A percentile compares a stretch with the other conserved stretches of the same genome.
phyloP scores from a whole-genome alignment of 2,113 vertebrate species.

The Anseranas semipalmata region DNA sequence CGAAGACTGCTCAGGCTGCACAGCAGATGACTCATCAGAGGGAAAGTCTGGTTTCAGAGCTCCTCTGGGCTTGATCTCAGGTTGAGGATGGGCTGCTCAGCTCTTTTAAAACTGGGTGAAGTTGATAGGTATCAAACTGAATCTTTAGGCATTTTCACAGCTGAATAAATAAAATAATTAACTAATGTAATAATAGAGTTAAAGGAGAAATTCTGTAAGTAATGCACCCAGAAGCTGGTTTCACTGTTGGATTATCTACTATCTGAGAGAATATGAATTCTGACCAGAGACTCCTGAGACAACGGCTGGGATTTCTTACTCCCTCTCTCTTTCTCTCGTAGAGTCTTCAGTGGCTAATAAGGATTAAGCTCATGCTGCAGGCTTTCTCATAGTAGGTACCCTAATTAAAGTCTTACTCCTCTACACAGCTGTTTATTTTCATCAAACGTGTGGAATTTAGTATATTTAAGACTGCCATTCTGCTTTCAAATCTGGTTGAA shows the following conservation, averaged over 20 bases:
- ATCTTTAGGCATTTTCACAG: background rate
- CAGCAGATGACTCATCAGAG: background rate
- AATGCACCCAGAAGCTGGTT: background rate
- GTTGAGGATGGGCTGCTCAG: background rate
- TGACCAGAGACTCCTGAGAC: slow-evolving; percentile 13
- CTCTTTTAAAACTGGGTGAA: background rate
- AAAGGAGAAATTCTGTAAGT: background rate
- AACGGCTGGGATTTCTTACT: background rate
- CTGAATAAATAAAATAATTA: background rate
- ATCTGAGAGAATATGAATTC: background rate
- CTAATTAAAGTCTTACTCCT: slow-evolving; percentile 44
- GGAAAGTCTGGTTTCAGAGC: background rate
- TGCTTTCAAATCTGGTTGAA: background rate
- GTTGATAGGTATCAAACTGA: background rate
- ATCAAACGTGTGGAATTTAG: background rate
- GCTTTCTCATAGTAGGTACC: slow-evolving; percentile 13
- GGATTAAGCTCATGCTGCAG: slow-evolving; percentile 29
- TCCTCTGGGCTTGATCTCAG: background rate
- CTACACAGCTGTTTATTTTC: slow-evolving; percentile 38
- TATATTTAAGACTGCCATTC: background rate
- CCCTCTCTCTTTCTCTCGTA: background rate
- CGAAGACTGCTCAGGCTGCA: accelerated
- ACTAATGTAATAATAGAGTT: background rate
- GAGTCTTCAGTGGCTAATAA: slow-evolving; percentile 7
- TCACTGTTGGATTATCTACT: background rate